Conservation (phyloP, 2,113 vertebrate species). For the Globicephala melas region DNA sequence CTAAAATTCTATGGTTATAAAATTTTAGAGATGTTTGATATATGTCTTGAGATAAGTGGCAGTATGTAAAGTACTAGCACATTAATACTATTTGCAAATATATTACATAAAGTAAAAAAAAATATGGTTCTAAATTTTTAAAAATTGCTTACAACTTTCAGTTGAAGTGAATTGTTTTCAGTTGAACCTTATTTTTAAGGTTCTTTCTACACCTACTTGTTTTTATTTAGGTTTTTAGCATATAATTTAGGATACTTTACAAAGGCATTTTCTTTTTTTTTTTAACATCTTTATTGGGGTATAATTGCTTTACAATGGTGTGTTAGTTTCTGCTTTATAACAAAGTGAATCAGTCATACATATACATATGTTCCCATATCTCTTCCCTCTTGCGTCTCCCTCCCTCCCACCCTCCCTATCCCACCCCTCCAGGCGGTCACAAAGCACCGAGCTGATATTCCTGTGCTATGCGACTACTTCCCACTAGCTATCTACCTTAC, state of each 20-base stretch:
- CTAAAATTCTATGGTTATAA: neutral
- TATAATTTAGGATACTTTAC: neutral
- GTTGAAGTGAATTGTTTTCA: neutral
- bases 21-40: neutral
- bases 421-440: no score
- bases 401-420: no score
- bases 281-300: no score
- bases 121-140: neutral
- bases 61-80: neutral
- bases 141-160: neutral
- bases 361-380: no score
- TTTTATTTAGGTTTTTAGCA: neutral
- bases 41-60: neutral
- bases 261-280: neutral
- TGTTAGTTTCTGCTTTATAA: no score
- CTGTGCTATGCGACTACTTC: no score
- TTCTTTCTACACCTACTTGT: neutral
- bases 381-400: no score
- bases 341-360: no score
- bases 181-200: neutral
- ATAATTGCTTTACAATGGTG: no score
- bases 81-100: neutral
- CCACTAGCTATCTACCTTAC: no score
- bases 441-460: no score
- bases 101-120: neutral